Base-by-base conservation (phyloP, 2,797 vertebrate genomes). In the Acanthurus lineatus region DNA sequence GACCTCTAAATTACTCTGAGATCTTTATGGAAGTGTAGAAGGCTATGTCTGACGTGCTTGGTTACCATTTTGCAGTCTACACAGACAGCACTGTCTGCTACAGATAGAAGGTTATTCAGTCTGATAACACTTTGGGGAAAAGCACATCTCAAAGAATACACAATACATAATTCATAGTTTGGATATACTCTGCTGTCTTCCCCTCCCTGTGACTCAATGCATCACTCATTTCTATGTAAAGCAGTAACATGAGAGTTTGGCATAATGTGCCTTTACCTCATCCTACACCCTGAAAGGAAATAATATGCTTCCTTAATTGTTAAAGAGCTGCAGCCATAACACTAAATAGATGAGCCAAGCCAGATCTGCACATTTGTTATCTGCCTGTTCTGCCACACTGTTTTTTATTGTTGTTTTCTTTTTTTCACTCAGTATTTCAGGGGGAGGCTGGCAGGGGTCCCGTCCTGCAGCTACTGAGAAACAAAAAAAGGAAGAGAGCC, bases 401-500 rank as follows among this genome's bases (percentile, higher is more conserved):
- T 63, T 56, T 49, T 54, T 54, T 11, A 6, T 9, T 51, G 25
- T 25, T 25, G 25, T 51, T 45, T 48, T n/a, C 32, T 71, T 67
- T 74, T 68, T 71, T 9, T 59, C 73, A 3, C 32, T 71, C 53
- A 9, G 32, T 75, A 45, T 85, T 85, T 76, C 7, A 62, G 44
- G 45, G 9, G 22, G 49, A 53, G 32, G 28, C 72, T 89, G 81
- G 84, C 82, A 83, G 60, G 67, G 53, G 40, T 82, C 76, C 77
- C 25, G 9, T 87, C 77, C 67, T 77, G 86, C 81, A 86, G 89
- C 85, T 83, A 82, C 60, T 17, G 51, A 74, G 68, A 88, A 76
- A 91, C 88, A 91, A 91, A 89, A 87, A 86, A 89, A 3, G 81
- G 64, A 76, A 62, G 83, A 69, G 35, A 72, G 45, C 69, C 82